A percentile compares a stretch with the other conserved stretches of the same genome.
These are phyloP conservation scores for Ochlodes sylvanus DNA, from an alignment of 2,888 invertebrate species.

Conservation along the genomic window DNA sequence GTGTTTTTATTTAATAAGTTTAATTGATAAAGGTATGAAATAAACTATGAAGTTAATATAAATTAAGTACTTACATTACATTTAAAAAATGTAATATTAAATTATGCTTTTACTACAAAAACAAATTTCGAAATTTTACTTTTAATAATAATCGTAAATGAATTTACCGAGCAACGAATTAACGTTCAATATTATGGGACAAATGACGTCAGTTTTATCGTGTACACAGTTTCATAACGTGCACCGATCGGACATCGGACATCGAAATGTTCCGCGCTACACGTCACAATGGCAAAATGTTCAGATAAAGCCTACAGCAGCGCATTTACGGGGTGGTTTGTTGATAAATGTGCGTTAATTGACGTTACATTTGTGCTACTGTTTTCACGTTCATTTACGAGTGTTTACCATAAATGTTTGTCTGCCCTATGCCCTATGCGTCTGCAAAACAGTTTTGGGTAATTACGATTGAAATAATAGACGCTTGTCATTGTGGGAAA, in stretches of 20 bases:
- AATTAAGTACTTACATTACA: too few relatives aligned
- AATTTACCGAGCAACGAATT: background rate
- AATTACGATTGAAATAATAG: background rate
- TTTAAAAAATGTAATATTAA: too few relatives aligned
- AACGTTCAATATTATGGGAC: background rate
- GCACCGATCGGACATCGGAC: background rate
- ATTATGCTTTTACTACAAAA: too few relatives aligned
- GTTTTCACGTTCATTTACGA: slow-evolving; percentile 44
- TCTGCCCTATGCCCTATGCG: slow-evolving; percentile 1
- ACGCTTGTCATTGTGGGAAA: background rate
- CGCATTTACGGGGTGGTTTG: slow-evolving; percentile 43
- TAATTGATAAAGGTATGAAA: too few relatives aligned
- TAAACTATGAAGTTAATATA: too few relatives aligned
- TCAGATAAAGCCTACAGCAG: slow-evolving; percentile 51
- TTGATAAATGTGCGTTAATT: slow-evolving; percentile 53
- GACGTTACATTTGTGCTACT: slow-evolving; percentile 52
- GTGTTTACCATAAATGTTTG: slow-evolving; percentile 11
- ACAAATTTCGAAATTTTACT: background rate
- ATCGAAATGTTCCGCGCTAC: background rate
- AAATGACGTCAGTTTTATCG: background rate
- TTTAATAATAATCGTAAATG: too few relatives aligned
- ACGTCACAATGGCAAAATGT: slow-evolving; percentile 46
- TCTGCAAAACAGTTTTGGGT: background rate
- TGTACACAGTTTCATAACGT: background rate
- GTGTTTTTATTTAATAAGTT: too few relatives aligned